Evolutionary conservation across 2,888 invertebrate genomes (phyloP), one percentile per base, ranked within the genome.

Genomic region (Allolobophora icterica): DNA sequence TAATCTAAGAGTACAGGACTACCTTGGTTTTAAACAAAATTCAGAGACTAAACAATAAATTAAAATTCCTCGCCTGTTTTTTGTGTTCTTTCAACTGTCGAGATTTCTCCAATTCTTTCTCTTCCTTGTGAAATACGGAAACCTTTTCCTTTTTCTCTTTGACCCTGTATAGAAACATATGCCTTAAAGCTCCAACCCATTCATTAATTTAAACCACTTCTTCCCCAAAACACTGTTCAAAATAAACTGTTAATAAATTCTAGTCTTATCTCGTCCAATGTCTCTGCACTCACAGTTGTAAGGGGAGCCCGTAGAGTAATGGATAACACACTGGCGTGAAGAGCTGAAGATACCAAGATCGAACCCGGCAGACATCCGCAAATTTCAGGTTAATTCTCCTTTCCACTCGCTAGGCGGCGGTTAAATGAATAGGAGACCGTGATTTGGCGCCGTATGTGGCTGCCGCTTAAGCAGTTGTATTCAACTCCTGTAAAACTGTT

Each of bases 71-170:
- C 71, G n/a, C 71, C 17, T n/a, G 30, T 71, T n/a, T 71, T n/a
- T 71, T 71, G n/a, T 71, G 71, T 71, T 71, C 71, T 71, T 71
- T 71, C n/a, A 71, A 71, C n/a, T 71, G 71, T 71, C n/a, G 71
- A 71, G 71, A 71, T 11, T n/a, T 71, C 71, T 71, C n/a, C 71
- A 71, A 71, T 71, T 71, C 71, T 71, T 71, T 71, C 17, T 4
- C 71, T 71, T 71, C 71, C 71, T 71, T 71, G 71, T 71, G 71
- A 71, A 71, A 71, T n/a, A 71, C 71, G 11, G 71, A 71, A 71
- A 87, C 87, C 34, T 35, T 87, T 34, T 35, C 35, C 34, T 2
- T 35, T 35, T 35, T 87, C 38, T 6, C 87, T 87, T 34, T 87
- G 34, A 34, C 34, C 38, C 38, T 87, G 24, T 5, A 17, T 19